Percentiles rank a stretch among this genome's conserved stretches.
Conservation (phyloP, 2,113 vertebrate species). For the Prionailurus bengalensis region DNA sequence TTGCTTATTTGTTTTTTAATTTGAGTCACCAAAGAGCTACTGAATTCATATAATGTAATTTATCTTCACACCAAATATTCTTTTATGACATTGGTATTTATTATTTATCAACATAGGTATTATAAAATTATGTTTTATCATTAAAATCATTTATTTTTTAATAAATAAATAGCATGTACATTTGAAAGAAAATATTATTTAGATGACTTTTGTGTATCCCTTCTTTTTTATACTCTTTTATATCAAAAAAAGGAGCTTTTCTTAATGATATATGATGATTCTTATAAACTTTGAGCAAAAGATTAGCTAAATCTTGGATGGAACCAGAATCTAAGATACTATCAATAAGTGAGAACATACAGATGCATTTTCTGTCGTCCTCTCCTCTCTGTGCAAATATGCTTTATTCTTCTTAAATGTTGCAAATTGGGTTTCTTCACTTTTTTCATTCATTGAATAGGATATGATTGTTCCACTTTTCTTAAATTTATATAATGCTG, state of each 20-base stretch:
- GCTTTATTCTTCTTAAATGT: background rate
- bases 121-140: slow-evolving; percentile 53
- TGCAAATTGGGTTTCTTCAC: background rate
- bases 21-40: slow-evolving; percentile 76
- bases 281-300: background rate
- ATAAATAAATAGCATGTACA: background rate
- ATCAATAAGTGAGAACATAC: background rate
- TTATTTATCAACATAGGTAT: slow-evolving; percentile 57
- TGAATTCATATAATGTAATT: slow-evolving; percentile 80
- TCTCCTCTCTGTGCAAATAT: background rate
- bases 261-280: background rate
- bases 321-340: background rate
- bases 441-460: background rate
- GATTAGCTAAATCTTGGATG: background rate
- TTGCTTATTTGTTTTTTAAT: slow-evolving; percentile 1
- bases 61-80: slow-evolving; percentile 75
- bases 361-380: background rate
- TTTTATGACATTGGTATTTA: slow-evolving; percentile 73
- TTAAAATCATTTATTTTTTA: background rate
- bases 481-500: background rate
- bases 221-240: background rate
- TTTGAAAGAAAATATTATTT: background rate
- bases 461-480: background rate
- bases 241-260: background rate
- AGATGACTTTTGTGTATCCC: background rate